phyloP scores from a whole-genome alignment of 2,888 invertebrate genomes.

The Mechanitis mazaeus region DNA sequence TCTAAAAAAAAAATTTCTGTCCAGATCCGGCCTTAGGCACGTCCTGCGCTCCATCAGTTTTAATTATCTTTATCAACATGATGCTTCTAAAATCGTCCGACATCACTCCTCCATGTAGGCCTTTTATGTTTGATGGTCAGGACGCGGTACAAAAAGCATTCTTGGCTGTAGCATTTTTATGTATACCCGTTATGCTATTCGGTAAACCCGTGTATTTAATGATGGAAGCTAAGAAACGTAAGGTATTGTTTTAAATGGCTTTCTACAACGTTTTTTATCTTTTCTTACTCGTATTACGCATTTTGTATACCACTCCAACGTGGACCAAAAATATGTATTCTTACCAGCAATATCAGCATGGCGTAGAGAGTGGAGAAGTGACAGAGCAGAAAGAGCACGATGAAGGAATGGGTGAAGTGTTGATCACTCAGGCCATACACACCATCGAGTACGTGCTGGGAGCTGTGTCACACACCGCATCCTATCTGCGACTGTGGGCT shows the following conservation, averaged over 20 bases:
- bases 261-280: background rate
- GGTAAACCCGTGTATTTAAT: constrained; percentile 84
- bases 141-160: constrained; percentile 78
- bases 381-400: constrained; percentile 47
- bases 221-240: constrained; percentile 58
- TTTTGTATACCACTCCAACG: too few species aligned
- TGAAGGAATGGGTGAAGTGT: constrained; percentile 81
- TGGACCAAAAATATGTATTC: background rate
- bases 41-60: constrained; percentile 84
- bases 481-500: constrained; percentile 93
- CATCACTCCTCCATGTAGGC: constrained; percentile 63
- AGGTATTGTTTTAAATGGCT: constrained; percentile 37
- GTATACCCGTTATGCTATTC: constrained; percentile 86
- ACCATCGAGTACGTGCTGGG: constrained; percentile 94
- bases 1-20: constrained; percentile 20
- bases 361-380: constrained; percentile 54
- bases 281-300: too few species aligned
- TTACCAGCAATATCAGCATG: constrained; percentile 50
- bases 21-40: constrained; percentile 64
- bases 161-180: constrained; percentile 79
- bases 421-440: constrained; percentile 91
- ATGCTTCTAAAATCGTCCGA: constrained; percentile 77
- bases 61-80: constrained; percentile 90
- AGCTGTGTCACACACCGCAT: constrained; percentile 94
- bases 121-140: constrained; percentile 79